Conservation (phyloP, 2,888 invertebrate species). For the Clanis bilineata region DNA sequence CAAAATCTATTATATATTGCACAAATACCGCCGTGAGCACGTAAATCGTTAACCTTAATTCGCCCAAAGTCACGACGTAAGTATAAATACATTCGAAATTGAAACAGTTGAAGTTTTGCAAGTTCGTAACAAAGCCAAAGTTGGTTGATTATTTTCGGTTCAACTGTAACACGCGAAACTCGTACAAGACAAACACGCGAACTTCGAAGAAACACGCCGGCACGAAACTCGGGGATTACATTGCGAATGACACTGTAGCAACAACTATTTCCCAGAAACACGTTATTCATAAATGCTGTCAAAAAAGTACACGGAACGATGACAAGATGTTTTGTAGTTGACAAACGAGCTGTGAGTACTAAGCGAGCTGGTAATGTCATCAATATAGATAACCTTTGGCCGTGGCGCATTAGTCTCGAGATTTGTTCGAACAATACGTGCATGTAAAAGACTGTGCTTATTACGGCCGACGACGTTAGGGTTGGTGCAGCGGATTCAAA, state of each 20-base stretch:
- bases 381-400: conserved; percentile 44
- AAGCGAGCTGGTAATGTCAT: conserved; percentile 33
- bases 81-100: conserved; percentile 39
- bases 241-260: conserved; percentile 50
- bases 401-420: conserved; percentile 37
- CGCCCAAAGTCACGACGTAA: conserved; percentile 28
- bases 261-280: conserved; percentile 51
- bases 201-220: conserved; percentile 66
- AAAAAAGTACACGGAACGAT: conserved; percentile 31
- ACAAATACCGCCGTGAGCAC: not conserved
- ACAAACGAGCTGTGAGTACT: conserved; percentile 34
- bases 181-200: conserved; percentile 69
- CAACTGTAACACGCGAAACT: conserved; percentile 66
- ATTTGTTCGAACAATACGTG: conserved; percentile 38
- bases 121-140: conserved; percentile 53
- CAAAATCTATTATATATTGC: conserved; percentile 10
- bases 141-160: conserved; percentile 67
- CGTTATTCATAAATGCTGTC: conserved; percentile 43
- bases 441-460: conserved; percentile 49
- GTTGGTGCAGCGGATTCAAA: conserved; percentile 70
- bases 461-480: conserved; percentile 42
- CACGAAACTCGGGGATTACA: conserved; percentile 63
- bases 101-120: conserved; percentile 46
- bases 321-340: conserved; percentile 20
- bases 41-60: conserved; percentile 19